Evolutionary conservation across 2,797 vertebrate species (phyloP).

Genomic region (Leptodactylus fallax): DNA sequence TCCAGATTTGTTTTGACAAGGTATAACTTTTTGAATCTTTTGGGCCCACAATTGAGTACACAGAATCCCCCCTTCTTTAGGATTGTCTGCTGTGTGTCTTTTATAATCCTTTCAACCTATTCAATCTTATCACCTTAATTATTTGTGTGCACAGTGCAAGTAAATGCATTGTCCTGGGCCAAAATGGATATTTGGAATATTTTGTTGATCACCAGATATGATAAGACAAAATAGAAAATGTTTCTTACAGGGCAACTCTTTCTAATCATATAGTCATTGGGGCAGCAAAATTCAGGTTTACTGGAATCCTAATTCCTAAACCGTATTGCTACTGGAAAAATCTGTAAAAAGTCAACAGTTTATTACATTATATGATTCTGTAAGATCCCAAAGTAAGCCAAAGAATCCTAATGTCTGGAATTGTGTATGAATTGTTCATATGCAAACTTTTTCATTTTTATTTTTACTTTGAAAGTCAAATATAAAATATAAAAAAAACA

Average conservation of each 20-base stretch:
- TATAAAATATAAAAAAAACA: too few relatives aligned
- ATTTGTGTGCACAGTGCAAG: slow-evolving; percentile 34
- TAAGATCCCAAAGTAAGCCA: too few relatives aligned
- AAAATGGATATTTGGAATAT: slow-evolving; percentile 30
- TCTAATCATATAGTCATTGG: background rate
- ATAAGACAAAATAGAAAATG: background rate
- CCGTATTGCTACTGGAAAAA: background rate
- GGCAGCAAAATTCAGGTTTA: background rate
- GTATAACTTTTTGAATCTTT: slow-evolving; percentile 32
- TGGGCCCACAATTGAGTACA: background rate
- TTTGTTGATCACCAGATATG: slow-evolving; percentile 35
- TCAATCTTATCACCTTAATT: slow-evolving; percentile 58
- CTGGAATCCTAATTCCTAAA: background rate
- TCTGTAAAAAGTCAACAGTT: background rate
- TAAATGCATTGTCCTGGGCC: slow-evolving; percentile 40
- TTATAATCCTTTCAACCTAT: slow-evolving; percentile 54
- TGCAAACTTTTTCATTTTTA: too few relatives aligned
- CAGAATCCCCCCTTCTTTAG: background rate
- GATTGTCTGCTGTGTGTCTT: background rate
- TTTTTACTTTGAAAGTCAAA: too few relatives aligned
- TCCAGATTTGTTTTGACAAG: slow-evolving; percentile 24
- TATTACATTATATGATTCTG: too few relatives aligned
- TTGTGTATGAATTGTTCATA: too few relatives aligned
- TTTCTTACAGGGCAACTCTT: too few relatives aligned
- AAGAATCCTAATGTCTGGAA: too few relatives aligned